Evolutionary conservation across 2,113 vertebrate genomes (phyloP), one percentile per base, ranked within the genome.

Genomic region (Malurus elegans): DNA sequence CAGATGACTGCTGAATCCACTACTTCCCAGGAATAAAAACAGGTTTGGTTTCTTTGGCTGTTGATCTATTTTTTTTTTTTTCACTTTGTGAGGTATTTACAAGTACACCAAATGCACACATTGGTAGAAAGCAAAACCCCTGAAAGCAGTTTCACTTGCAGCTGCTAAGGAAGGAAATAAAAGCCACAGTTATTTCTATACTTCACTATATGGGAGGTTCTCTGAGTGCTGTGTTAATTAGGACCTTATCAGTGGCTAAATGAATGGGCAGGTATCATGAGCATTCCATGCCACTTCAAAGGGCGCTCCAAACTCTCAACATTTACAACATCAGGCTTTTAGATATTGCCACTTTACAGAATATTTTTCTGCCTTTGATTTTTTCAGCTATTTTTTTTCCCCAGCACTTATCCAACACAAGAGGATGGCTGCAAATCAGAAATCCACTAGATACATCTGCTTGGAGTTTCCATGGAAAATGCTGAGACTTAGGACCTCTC

Each of bases 231-330:
- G 74, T 80, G 88, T 78, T 96, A 95, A 95, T 96, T 94, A 90
- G 90, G 75, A 95, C 67, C 86, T 97, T 94, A 94, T 93, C 93
- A 92, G 88, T 90, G 74, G 67, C 75, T 90, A 92, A 93, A 95
- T 92, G 88, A 93, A 94, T 92, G 82, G 71, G 58, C 56, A 92
- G 92, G 86, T 93, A 92, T 71, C 82, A 51, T 71, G 82, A 8
- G 18, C 95, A 93, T 96, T 96, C 87, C 93, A 38, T 90, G 45
- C 24, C 72, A 95, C 92, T 92, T 96, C 89, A 96, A 97, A 95
- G 93, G 72, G 24, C 12, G 3, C 72, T 94, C 71, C 88, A 88
- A 96, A 88, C 29, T 69, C 88, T 10, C 71, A 85, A 85, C 71
- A 29, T 91, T 96, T 95, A 97, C 76, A 79, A 57, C 24, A 17